Evolutionary conservation across 2,113 vertebrate species (phyloP).

Genomic region (Genyomyrus donnyi): DNA sequence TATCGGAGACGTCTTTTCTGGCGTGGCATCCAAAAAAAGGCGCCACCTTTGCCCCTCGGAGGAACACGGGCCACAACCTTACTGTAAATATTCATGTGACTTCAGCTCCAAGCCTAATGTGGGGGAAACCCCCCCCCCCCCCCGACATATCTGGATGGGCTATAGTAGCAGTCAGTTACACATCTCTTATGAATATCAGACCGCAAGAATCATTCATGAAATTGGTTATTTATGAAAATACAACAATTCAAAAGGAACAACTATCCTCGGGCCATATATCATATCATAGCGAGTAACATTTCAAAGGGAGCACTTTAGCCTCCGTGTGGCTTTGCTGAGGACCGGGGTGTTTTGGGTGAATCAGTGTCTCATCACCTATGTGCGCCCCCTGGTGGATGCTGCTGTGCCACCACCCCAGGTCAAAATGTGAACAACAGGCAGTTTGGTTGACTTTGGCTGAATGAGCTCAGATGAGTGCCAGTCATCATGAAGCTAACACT

Average conservation of each 20-base stretch:
- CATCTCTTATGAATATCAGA: background rate
- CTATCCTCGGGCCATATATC: background rate
- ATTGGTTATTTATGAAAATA: background rate
- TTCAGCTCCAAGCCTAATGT: background rate
- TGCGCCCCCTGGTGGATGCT: background rate
- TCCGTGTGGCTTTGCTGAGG: background rate
- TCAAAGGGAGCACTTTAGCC: background rate
- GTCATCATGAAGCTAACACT: background rate
- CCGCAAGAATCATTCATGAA: background rate
- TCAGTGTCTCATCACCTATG: background rate
- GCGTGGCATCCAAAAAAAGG: background rate
- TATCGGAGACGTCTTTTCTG: background rate
- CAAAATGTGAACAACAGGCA: background rate
- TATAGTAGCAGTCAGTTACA: background rate
- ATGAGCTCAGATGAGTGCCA: background rate
- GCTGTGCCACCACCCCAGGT: background rate
- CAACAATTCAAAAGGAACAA: background rate
- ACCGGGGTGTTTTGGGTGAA: background rate
- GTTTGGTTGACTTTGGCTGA: background rate
- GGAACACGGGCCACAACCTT: background rate
- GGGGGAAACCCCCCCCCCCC: background rate
- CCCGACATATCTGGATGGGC: background rate
- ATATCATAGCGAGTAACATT: background rate
- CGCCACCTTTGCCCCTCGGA: background rate
- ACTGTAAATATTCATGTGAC: background rate